Base-by-base conservation (phyloP, 2,797 vertebrate genomes). In the Spinus pinus region DNA sequence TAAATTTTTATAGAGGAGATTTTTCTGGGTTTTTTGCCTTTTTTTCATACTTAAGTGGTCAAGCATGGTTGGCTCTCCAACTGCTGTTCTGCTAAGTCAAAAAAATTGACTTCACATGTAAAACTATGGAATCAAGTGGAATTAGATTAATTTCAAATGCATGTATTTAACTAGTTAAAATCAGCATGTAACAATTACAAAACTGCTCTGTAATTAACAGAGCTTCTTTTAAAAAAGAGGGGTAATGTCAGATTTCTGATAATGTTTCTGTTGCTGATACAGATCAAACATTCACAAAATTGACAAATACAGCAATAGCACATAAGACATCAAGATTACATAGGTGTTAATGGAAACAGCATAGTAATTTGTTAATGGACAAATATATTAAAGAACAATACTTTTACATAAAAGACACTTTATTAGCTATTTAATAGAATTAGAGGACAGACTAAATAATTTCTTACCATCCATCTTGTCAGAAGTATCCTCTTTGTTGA, bases 401-500 rank as follows among this genome's bases (percentile, higher is more conserved):
- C 35, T 53, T 93, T 82, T 51, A 95, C 39, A 84, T 70, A 70
- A 67, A 93, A 90, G 92, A 53, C 62, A 93, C 35, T 72, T 69
- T 20, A 81, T 30, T 74, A 77, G 80, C 61, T 33, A 66, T 35
- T 86, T 91, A 95, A 50, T 25, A 91, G 67, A 94, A 96, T 96
- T 96, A 97, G 84, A 95, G 44, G 86, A 91, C 71, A 97, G 92
- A 93, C 78, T 86, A 98, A 97, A 97, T 58, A 95, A 97, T 98
- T 98, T 98, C 99, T 99, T 99, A 99, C 99, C 99, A 98, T 99
- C 99, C 98, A 98, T 98, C 98, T 99, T 99, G 98, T 99, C 99
- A 99, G 99, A 99, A 98, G 99, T 98, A 98, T 99, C 99, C 98
- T 99, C 99, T 99, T 99, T 98, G 98, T 98, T 97, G 98, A 98